phyloP scores from a whole-genome alignment of 2,113 vertebrate species.

The Aegypius monachus region DNA sequence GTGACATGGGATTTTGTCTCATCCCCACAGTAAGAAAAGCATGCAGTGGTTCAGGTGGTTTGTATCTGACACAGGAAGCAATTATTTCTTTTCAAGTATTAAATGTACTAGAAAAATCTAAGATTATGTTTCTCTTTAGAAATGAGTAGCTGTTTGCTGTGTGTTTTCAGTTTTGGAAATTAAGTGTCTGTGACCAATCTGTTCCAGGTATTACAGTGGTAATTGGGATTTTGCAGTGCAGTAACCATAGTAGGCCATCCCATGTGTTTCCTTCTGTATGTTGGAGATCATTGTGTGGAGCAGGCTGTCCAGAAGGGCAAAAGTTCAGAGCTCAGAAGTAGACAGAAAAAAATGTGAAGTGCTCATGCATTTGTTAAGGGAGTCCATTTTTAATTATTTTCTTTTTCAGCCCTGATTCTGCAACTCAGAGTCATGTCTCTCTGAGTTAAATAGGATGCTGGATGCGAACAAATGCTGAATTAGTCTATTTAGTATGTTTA shows the following conservation, averaged over 20 bases:
- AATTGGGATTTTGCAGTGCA: neutral
- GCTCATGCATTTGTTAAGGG: neutral
- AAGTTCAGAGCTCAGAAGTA: neutral
- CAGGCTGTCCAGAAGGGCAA: neutral
- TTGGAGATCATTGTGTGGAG: neutral
- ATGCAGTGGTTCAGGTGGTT: neutral
- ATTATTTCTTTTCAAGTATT: neutral
- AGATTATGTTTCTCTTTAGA: neutral
- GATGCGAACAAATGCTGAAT: neutral
- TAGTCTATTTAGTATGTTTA: neutral
- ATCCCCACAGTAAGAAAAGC: neutral
- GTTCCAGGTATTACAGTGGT: neutral
- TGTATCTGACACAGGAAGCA: neutral
- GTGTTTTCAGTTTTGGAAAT: neutral
- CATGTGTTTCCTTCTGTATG: accelerated
- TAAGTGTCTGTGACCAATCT: neutral
- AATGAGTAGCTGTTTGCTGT: neutral
- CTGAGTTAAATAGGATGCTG: neutral
- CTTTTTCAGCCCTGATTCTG: neutral
- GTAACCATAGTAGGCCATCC: neutral
- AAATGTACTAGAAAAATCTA: neutral
- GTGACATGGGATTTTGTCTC: neutral
- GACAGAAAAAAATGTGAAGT: neutral
- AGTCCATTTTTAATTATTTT: neutral
- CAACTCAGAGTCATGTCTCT: neutral